A percentile compares a stretch with the other conserved stretches of the same genome.
Evolutionary conservation across 2,113 vertebrate genomes (phyloP).

Genomic region (Neogale vison): DNA sequence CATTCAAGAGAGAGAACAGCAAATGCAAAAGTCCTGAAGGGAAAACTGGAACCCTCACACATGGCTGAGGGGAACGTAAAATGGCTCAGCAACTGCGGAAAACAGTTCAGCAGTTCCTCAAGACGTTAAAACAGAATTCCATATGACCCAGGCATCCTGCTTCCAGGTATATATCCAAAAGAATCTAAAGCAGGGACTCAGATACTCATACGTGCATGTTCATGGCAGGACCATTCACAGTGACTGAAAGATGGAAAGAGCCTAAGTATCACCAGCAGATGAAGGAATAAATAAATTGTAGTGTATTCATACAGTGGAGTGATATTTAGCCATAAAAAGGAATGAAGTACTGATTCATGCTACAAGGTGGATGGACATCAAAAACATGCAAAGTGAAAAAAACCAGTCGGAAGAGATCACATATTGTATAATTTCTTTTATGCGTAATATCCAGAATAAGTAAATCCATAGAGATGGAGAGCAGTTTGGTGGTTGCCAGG

Average conservation of each 20-base stretch:
- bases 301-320: not conserved
- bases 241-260: not conserved
- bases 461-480: not conserved
- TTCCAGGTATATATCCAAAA: not conserved
- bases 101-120: not conserved
- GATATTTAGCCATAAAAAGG: not conserved
- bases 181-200: not conserved
- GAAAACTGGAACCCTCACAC: not conserved
- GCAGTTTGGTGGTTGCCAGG: not conserved
- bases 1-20: not conserved
- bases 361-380: not conserved
- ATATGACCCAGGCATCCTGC: not conserved
- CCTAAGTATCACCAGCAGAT: not conserved
- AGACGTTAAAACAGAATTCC: constrained; percentile 6
- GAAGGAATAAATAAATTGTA: not conserved
- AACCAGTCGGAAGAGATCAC: not conserved
- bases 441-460: not conserved
- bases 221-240: not conserved
- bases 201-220: not conserved
- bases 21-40: not conserved
- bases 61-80: not conserved
- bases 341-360: not conserved
- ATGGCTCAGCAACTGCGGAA: not conserved
- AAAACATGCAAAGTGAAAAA: constrained; percentile 25
- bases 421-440: not conserved